Evolutionary conservation across 1,140 invertebrate genomes (phyloP).

Genomic region (Pogonus chalceus): DNA sequence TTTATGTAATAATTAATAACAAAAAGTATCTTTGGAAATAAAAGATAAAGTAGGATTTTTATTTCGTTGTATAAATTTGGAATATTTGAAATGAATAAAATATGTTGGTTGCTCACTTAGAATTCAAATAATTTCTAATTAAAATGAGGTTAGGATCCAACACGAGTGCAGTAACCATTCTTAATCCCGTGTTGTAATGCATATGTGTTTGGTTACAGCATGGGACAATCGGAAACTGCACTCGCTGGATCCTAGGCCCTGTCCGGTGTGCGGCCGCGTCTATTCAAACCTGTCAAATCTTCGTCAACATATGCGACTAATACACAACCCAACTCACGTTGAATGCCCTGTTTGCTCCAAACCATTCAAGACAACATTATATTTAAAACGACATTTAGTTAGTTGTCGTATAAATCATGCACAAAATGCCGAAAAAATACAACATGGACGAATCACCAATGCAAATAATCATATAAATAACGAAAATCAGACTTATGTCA

Average conservation of each 20-base stretch:
- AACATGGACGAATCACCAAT: too few species aligned
- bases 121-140: too few species aligned
- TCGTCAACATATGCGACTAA: slow-evolving; percentile 67
- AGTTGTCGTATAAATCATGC: slow-evolving; percentile 40
- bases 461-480: too few species aligned
- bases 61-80: too few species aligned
- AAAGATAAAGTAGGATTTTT: too few species aligned
- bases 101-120: too few species aligned
- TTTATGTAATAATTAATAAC: too few species aligned
- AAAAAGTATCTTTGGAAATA: too few species aligned
- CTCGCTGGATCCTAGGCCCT: slow-evolving; percentile 56
- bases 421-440: neutral
- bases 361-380: slow-evolving; percentile 68
- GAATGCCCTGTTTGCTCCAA: slow-evolving; percentile 62
- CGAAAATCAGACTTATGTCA: too few species aligned
- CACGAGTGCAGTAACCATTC: neutral
- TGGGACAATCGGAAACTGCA: slow-evolving; percentile 43
- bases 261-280: slow-evolving; percentile 65
- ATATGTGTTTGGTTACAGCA: slow-evolving; percentile 32
- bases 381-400: slow-evolving; percentile 57
- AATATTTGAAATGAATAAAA: too few species aligned
- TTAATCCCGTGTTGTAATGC: neutral
- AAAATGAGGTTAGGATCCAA: neutral
- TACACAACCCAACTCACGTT: slow-evolving; percentile 67
- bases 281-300: slow-evolving; percentile 73